phyloP scores from a whole-genome alignment of 2,797 vertebrate genomes.

The Pipistrellus pipistrellus region DNA sequence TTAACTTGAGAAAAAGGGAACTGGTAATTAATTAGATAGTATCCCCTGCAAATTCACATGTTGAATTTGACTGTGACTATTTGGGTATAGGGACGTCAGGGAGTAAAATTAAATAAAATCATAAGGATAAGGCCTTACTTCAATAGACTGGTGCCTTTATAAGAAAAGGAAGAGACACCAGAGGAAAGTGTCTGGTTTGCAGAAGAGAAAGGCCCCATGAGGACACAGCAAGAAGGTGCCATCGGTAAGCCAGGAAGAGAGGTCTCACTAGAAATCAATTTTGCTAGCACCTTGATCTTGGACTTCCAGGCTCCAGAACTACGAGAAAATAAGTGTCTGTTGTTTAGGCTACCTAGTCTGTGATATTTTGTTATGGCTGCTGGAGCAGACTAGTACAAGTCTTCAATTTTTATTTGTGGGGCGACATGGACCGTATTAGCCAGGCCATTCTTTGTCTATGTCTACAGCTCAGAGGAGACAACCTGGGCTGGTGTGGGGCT shows the following conservation, averaged over 20 bases:
- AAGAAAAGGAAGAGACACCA: not conserved
- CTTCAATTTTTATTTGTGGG: slow-evolving; percentile 14
- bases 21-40: not conserved
- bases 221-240: not conserved
- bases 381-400: not conserved
- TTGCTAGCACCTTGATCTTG: not conserved
- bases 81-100: slow-evolving; percentile 12
- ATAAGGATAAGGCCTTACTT: not conserved
- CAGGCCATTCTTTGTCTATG: not conserved
- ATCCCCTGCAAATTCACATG: not conserved
- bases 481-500: not conserved
- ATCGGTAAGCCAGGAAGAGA: not conserved
- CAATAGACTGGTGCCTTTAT: not conserved
- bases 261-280: not conserved
- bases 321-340: not conserved
- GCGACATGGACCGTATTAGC: not conserved
- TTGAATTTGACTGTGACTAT: not conserved
- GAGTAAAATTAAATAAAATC: slow-evolving; percentile 37
- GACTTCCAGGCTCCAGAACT: not conserved
- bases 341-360: not conserved
- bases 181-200: not conserved
- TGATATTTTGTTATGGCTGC: not conserved
- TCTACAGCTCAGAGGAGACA: not conserved
- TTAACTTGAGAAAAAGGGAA: slow-evolving; percentile 28
- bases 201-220: not conserved